These are phyloP conservation scores for Anseranas semipalmata DNA, from an alignment of 2,113 vertebrate species.

Conservation along the genomic window DNA sequence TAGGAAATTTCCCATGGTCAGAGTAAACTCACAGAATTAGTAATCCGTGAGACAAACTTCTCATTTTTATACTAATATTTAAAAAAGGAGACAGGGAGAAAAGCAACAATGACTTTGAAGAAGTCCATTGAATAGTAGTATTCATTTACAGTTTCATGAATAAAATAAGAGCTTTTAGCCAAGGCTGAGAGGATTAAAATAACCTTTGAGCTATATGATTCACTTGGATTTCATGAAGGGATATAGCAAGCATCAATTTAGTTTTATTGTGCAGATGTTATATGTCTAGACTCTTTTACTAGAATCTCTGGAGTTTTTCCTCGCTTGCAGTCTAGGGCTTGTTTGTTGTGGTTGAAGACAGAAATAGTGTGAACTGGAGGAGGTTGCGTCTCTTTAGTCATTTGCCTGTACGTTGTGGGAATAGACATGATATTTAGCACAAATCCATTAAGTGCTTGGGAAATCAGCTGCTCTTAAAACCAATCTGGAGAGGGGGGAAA, in stretches of 20 bases:
- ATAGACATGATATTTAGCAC: background rate
- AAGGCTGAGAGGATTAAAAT: background rate
- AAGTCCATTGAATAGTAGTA: background rate
- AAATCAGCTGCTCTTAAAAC: background rate
- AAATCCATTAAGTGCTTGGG: background rate
- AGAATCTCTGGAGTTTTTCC: background rate
- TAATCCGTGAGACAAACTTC: background rate
- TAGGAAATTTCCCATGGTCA: background rate
- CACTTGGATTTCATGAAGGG: background rate
- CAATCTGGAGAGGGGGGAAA: too few relatives aligned
- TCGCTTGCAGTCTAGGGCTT: background rate
- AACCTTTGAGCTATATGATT: background rate
- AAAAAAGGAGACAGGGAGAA: background rate
- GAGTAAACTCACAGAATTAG: background rate
- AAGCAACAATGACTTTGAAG: background rate
- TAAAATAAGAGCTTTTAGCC: background rate
- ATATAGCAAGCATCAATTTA: background rate
- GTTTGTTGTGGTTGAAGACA: background rate
- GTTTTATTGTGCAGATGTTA: background rate
- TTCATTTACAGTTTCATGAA: background rate
- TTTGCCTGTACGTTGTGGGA: background rate
- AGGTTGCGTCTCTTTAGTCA: background rate
- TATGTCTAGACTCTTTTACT: constrained; percentile 4
- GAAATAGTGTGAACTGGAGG: background rate
- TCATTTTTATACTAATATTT: background rate